Conservation (phyloP, 2,113 vertebrate species). For the Dendrocopos noguchii region DNA sequence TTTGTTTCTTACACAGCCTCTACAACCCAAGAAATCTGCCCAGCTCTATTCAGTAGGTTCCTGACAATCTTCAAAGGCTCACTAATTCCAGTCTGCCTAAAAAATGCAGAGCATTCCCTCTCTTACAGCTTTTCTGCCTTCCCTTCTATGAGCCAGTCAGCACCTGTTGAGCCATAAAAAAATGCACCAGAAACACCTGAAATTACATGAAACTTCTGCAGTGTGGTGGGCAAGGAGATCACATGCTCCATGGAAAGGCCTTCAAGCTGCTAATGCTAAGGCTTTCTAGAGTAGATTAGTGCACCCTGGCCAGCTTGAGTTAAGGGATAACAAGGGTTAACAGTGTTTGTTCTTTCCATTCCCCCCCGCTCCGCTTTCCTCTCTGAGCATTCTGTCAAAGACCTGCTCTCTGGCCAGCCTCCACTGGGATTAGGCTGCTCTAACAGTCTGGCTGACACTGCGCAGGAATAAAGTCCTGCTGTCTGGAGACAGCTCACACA, state of each 20-base stretch:
- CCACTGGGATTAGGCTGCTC: not conserved
- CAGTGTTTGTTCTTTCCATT: slow-evolving; percentile 23
- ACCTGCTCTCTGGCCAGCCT: slow-evolving; percentile 44
- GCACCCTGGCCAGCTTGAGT: not conserved
- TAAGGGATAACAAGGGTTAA: slow-evolving; percentile 68
- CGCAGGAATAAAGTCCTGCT: not conserved
- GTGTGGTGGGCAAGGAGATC: not conserved
- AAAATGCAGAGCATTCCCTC: not conserved
- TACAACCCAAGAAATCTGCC: not conserved
- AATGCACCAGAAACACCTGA: not conserved
- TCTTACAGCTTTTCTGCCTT: not conserved
- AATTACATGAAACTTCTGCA: fast-evolving
- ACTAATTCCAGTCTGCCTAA: not conserved
- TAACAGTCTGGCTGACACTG: not conserved
- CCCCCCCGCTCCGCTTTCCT: slow-evolving; percentile 42
- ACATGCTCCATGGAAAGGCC: fast-evolving
- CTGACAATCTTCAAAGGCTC: not conserved
- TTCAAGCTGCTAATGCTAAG: fast-evolving
- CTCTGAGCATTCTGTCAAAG: slow-evolving; percentile 37
- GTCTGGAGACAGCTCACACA: not conserved
- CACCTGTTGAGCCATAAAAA: not conserved
- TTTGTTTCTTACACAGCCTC: not conserved
- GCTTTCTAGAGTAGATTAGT: fast-evolving
- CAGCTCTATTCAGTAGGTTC: not conserved
- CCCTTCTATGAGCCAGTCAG: not conserved